Evolutionary conservation across 2,797 vertebrate genomes (phyloP), one percentile per base, ranked within the genome.

Genomic region (Xiphophorus birchmanni): DNA sequence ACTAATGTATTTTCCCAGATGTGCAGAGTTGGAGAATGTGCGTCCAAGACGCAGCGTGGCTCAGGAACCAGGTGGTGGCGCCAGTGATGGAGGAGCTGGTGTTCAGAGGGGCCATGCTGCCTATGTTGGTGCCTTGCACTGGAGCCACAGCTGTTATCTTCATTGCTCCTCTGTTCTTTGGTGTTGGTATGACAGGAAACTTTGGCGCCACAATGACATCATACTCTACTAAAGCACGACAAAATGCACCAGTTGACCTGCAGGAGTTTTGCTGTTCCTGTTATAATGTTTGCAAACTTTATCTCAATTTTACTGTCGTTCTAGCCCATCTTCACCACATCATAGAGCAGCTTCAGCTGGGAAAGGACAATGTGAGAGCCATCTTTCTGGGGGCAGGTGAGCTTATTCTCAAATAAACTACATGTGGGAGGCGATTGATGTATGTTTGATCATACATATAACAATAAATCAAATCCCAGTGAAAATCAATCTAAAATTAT

Each of bases 41-140:
- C 82, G 82, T 94, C 65, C 89, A 92, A 21, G 96, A 97, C 77
- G 96, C 95, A 93, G 95, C 95, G 75, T 97, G 96, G 96, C 94
- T 97, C 67, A 94, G 95, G 76, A 97, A 97, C 93, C 97, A 97
- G 90, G 94, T 97, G 95, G 96, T 97, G 56, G 96, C 96, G 0
- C 96, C 97, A 1, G 85, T 97, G 80, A 97, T 95, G 0, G 97
- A 97, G 87, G 96, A 97, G 90, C 93, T 97, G 89, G 96, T 97
- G 71, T 97, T 97, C 92, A 94, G 96, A 54, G 96, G 95, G 77
- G 97, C 96, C 87, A 96, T 97, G 96, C 86, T 97, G 90, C 96
- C 96, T 73, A 96, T 97, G 95, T 86, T 96, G 75, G 92, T 97
- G 8, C 95, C 96, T 3, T 97, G 96, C 91, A 94, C 93, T 0